Evolutionary conservation across 2,113 vertebrate genomes (phyloP), one percentile per base, ranked within the genome.

Genomic region (Ia io): DNA sequence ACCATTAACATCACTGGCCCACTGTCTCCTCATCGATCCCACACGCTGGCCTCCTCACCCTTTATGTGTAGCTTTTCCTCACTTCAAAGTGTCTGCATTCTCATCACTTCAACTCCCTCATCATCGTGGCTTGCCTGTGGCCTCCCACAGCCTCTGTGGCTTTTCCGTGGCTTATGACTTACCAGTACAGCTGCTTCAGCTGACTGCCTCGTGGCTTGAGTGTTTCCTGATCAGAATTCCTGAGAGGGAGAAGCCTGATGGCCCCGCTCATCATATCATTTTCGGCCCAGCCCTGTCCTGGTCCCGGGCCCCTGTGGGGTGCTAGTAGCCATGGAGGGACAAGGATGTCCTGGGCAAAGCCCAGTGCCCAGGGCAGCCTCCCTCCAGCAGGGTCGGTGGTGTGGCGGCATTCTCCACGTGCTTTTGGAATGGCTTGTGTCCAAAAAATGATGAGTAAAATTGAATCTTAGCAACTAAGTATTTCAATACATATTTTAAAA

Each of bases 181-280:
- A 30, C 12, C 23, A 18, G 69, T 74, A 65, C 28, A 74, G 84
- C 59, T 28, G 59, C 69, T 89, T 51, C 61, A 65, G 69, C 73
- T 22, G 22, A 11, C 71, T 61, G 71, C 73, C 65, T 91, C 84
- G 23, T 37, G 44, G 40, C 80, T 40, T 56, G 1, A 70, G 84
- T 17, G 85, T 78, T 83, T 94, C 93, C 85, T 84, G 59, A n/a
- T 90, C 73, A 42, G 73, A 83, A 87, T 87, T 83, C 69, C 69
- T 70, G 40, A 65, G 74, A 37, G 73, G 32, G 37, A 84, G 28
- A 88, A 84, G 70, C 30, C 22, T n/a, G 49, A 32, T 25, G 61
- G 28, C 32, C 82, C n/a, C 40, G 32, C 49, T 28, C 51, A 37
- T 37, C 37, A 37, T 37, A 47, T 78, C 88, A 44, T 25, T 11